Conservation (phyloP, 2,113 vertebrate species). For the Salvelinus alpinus region DNA sequence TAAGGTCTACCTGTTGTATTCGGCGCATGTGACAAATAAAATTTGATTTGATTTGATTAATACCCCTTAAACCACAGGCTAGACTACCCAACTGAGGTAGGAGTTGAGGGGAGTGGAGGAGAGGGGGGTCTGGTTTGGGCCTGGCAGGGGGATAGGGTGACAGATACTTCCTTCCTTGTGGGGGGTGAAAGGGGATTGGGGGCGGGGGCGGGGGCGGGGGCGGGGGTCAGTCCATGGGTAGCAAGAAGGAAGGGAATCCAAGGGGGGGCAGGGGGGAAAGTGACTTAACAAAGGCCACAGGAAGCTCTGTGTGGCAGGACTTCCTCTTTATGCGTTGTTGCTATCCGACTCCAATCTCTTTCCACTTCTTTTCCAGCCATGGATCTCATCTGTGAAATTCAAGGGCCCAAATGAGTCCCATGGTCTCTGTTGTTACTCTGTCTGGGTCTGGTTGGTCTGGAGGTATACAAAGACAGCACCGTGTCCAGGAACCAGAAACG, state of each 20-base stretch:
- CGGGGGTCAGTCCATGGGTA: not conserved
- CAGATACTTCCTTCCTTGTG: not conserved
- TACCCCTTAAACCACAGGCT: not conserved
- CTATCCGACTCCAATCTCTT: conserved; percentile 25
- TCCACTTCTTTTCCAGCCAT: conserved; percentile 40
- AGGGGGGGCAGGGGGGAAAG: not conserved
- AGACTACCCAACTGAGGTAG: not conserved
- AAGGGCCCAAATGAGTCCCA: not conserved
- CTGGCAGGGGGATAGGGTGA: not conserved
- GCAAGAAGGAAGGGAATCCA: not conserved
- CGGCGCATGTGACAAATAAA: too few species aligned
- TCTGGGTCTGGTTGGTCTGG: not conserved
- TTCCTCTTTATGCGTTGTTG: conserved; percentile 48
- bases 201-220: not conserved
- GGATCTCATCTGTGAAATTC: conserved; percentile 9
- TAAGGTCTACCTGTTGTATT: too few species aligned
- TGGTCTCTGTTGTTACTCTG: not conserved
- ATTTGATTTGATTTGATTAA: not conserved
- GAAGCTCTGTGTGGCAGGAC: conserved; percentile 61
- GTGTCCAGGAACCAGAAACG: not conserved
- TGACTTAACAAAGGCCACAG: conserved; percentile 53
- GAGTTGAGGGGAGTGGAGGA: conserved; percentile 11
- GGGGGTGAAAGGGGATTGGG: conserved; percentile 12
- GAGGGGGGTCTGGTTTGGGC: conserved; percentile 3
- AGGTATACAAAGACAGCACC: conserved; percentile 55